phyloP scores from a whole-genome alignment of 2,888 invertebrate species.

The Cryptocephalus moraei region DNA sequence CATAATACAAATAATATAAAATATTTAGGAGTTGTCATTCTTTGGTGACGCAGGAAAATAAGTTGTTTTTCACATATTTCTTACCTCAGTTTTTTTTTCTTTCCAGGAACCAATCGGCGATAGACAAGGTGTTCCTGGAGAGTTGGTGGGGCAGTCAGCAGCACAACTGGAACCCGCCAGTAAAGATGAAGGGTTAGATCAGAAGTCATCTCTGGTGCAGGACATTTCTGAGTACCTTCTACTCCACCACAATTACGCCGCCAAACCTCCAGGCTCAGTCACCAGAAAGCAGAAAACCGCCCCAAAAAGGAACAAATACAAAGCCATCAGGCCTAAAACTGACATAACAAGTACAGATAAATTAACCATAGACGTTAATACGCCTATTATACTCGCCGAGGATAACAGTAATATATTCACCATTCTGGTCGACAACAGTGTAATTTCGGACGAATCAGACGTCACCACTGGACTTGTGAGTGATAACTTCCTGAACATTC shows the following conservation, averaged over 20 bases:
- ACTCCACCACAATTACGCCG: conserved; percentile 33
- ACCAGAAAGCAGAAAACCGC: conserved; percentile 11
- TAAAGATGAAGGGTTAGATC: conserved; percentile 31
- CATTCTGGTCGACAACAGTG: conserved; percentile 3
- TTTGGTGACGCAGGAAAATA: too few species aligned
- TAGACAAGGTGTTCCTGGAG: conserved; percentile 47
- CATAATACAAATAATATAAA: too few species aligned
- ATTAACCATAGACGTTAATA: not conserved
- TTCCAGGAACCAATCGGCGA: conserved; percentile 36
- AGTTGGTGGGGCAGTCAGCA: conserved; percentile 85
- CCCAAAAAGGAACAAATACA: conserved; percentile 13
- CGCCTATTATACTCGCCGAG: conserved; percentile 1
- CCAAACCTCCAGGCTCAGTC: conserved; percentile 18
- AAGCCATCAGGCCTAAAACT: conserved; percentile 4
- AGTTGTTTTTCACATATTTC: too few species aligned
- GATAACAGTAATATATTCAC: conserved; percentile 21
- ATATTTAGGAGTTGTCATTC: too few species aligned
- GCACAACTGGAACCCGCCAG: conserved; percentile 73
- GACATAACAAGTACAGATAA: not conserved
- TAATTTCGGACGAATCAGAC: conserved; percentile 21
- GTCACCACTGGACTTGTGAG: not conserved
- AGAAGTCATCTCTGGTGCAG: conserved; percentile 22
- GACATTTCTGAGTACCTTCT: conserved; percentile 32
- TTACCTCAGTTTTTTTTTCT: conserved; percentile 2
- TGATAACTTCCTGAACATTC: not conserved